A percentile compares a stretch with the other conserved stretches of the same genome.
These are phyloP conservation scores for Pseudochromis fuscus DNA, from an alignment of 2,797 vertebrate genomes.

Conservation along the genomic window DNA sequence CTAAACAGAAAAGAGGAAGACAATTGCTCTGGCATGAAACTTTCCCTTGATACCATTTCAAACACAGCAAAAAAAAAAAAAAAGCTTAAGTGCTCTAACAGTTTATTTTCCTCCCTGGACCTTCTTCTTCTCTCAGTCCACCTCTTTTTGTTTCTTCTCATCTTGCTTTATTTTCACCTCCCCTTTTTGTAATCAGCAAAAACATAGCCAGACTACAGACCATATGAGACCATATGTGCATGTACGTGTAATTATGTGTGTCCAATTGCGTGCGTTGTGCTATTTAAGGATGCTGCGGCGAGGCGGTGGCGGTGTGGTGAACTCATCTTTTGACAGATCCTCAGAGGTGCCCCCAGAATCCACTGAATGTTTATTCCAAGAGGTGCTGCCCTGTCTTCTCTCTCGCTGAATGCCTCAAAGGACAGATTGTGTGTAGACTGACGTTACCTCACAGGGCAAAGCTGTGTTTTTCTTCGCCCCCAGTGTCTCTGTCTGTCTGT, in stretches of 20 bases:
- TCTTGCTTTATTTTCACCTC: constrained; percentile 53
- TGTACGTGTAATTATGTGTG: constrained; percentile 62
- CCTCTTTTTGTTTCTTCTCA: constrained; percentile 47
- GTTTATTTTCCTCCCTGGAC: constrained; percentile 64
- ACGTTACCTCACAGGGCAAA: constrained; percentile 32
- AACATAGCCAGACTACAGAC: constrained; percentile 64
- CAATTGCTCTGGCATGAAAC: constrained; percentile 57
- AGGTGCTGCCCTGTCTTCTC: constrained; percentile 25
- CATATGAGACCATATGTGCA: constrained; percentile 65
- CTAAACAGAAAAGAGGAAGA: constrained; percentile 47
- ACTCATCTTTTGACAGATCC: constrained; percentile 57
- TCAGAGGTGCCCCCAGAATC: constrained; percentile 41
- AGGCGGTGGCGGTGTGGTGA: constrained; percentile 43
- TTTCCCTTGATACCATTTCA: constrained; percentile 62
- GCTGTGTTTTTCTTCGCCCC: constrained; percentile 32
- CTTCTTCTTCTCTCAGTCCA: constrained; percentile 51
- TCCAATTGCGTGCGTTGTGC: constrained; percentile 62
- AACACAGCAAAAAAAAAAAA: constrained; percentile 29
- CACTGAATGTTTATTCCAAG: constrained; percentile 43
- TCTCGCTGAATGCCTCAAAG: constrained; percentile 16
- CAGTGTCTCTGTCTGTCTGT: constrained; percentile 16
- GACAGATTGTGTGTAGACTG: constrained; percentile 34
- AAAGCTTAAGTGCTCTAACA: constrained; percentile 44
- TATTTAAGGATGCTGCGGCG: constrained; percentile 43
- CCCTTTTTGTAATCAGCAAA: constrained; percentile 57